These are phyloP conservation scores for Lingula anatina DNA, from an alignment of 2,888 invertebrate species.

Conservation along the genomic window DNA sequence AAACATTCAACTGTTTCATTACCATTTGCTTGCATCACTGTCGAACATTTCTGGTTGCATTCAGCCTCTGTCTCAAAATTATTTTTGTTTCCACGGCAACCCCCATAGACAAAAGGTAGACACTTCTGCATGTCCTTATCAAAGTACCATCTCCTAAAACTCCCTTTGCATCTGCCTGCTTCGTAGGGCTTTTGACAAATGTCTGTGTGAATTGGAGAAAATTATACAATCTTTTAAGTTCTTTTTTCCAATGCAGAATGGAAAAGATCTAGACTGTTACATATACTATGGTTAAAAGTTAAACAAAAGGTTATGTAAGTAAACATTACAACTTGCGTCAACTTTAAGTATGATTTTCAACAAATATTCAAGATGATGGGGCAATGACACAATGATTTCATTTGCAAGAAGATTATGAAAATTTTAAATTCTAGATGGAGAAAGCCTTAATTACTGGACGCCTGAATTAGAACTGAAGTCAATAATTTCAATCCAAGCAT, in stretches of 20 bases:
- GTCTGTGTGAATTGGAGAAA: slow-evolving; percentile 18
- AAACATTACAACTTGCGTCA: too few species aligned
- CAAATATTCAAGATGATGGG: too few species aligned
- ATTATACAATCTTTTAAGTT: neutral
- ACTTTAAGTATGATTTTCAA: too few species aligned
- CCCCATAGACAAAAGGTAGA: slow-evolving; percentile 77
- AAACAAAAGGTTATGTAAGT: neutral
- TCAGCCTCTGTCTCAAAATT: slow-evolving; percentile 65
- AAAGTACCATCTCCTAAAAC: slow-evolving; percentile 83
- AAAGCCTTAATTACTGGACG: too few species aligned
- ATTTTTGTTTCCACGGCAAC: slow-evolving; percentile 84
- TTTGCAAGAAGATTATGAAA: too few species aligned
- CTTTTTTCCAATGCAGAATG: neutral
- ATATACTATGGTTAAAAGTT: neutral
- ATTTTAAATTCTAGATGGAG: too few species aligned
- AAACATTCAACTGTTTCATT: too few species aligned
- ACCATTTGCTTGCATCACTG: too few species aligned
- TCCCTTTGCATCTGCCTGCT: slow-evolving; percentile 81
- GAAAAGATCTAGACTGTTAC: neutral
- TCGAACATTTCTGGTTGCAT: slow-evolving; percentile 50
- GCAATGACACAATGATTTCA: too few species aligned
- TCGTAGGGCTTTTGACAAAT: slow-evolving; percentile 58
- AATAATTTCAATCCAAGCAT: too few species aligned
- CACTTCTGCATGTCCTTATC: slow-evolving; percentile 68
- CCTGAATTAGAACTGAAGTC: too few species aligned